phyloP scores from a whole-genome alignment of 2,113 vertebrate genomes.

The Pygoscelis antarcticus region DNA sequence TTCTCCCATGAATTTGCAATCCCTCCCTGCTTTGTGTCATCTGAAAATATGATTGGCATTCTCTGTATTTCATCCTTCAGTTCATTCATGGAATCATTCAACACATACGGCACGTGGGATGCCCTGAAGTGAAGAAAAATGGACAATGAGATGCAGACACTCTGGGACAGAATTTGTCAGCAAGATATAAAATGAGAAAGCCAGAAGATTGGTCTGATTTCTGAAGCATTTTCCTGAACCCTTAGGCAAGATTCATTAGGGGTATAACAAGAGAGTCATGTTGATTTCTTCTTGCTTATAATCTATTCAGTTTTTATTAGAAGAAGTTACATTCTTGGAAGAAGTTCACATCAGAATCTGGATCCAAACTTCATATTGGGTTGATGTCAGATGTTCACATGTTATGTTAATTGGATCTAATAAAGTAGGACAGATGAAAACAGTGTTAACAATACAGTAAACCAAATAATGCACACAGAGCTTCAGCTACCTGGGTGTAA shows the following conservation, averaged over 20 bases:
- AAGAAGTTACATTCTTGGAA: background rate
- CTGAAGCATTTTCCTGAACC: background rate
- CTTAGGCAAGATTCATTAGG: background rate
- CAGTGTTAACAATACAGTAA: background rate
- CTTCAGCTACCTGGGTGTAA: background rate
- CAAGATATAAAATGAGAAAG: background rate
- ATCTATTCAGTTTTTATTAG: background rate
- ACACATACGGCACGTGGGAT: background rate
- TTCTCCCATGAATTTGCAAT: background rate
- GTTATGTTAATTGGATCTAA: background rate
- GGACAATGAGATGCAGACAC: background rate
- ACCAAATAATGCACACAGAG: background rate
- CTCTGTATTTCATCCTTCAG: background rate
- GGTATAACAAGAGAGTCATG: background rate
- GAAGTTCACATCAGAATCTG: background rate
- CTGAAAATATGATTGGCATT: background rate
- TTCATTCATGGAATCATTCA: conserved; percentile 14
- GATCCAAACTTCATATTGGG: background rate
- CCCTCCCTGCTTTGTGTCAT: background rate
- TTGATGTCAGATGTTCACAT: background rate
- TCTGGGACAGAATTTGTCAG: background rate
- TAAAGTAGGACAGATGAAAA: background rate
- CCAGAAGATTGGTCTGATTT: background rate
- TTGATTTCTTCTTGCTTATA: background rate
- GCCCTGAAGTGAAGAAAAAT: background rate